These are phyloP conservation scores for Nerophis ophidion DNA, from an alignment of 2,113 vertebrate species.

Conservation along the genomic window DNA sequence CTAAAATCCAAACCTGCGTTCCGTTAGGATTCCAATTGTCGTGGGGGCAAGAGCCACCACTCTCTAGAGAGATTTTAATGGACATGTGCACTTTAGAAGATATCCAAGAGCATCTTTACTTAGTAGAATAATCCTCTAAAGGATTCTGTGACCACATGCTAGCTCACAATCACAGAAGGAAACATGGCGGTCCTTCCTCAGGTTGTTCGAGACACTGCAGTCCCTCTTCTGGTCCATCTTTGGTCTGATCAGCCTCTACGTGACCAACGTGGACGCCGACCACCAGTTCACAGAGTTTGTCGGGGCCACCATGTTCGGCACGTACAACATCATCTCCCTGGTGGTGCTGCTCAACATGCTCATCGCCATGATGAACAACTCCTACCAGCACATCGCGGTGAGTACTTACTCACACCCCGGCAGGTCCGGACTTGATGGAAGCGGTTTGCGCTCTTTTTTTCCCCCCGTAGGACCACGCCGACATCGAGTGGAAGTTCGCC, in stretches of 20 bases:
- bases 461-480: slow-evolving; percentile 88
- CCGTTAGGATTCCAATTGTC: too few relatives aligned
- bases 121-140: too few relatives aligned
- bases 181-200: slow-evolving; percentile 43
- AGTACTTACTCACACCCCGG: slow-evolving; percentile 59
- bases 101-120: too few relatives aligned
- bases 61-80: too few relatives aligned
- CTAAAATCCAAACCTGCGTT: too few relatives aligned
- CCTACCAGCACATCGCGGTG: slow-evolving; percentile 97
- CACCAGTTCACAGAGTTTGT: slow-evolving; percentile 97
- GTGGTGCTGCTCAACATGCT: slow-evolving; percentile 98
- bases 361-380: slow-evolving; percentile 99
- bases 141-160: too few relatives aligned
- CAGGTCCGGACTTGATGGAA: not conserved
- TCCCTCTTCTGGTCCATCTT: slow-evolving; percentile 99
- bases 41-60: too few relatives aligned
- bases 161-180: too few relatives aligned
- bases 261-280: slow-evolving; percentile 89
- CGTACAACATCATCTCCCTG: slow-evolving; percentile 95
- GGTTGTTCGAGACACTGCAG: slow-evolving; percentile 95
- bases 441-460: not conserved
- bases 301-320: slow-evolving; percentile 98
- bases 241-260: slow-evolving; percentile 92
- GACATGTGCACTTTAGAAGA: too few relatives aligned
- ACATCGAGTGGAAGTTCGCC: slow-evolving; percentile 99